Evolutionary conservation across 1,140 invertebrate species (phyloP), one percentile per base, ranked within the genome.

Genomic region (Oppia nitens): DNA sequence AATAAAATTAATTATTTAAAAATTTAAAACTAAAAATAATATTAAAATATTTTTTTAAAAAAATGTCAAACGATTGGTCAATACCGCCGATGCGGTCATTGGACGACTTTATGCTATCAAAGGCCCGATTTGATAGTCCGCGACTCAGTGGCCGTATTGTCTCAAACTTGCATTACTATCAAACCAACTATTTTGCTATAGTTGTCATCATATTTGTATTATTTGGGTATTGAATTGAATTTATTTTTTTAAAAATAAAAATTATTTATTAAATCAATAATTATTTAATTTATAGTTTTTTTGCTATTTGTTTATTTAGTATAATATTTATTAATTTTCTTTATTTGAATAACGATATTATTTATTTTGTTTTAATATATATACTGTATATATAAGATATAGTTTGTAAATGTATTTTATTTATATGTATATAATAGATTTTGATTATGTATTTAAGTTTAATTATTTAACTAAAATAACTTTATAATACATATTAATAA

Each of bases 81-180:
- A 9, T 87, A 47, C 79, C 85, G 21, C 84, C 84, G 0, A 68
- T 89, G 23, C 74, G 87, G 47, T 75, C 72, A 59, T 66, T 88
- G 6, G 78, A 84, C 65, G 87, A 90, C 69, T 90, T 89, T 70
- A 63, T 87, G 14, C 66, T 85, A 40, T 79, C 81, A 58, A 81
- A 81, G 4, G 84, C 85, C 4, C 73, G 83, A 60, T 90, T 87
- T 74, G 83, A 87, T 70, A 68, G 87, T 47, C 86, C 87, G n/a
- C 84, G 84, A 78, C 89, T 85, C 84, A 78, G 80, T 24, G 85
- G 87, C 67, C 75, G 87, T 63, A 81, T 91, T 2, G 75, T 83
- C 2, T 82, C 81, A 65, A 90, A 91, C 74, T 71, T 91, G 21
- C 70, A 89, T 0, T 91, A 90, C 70, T 91, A 88, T 67, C 87